Evolutionary conservation across 2,797 vertebrate species (phyloP), one percentile per base, ranked within the genome.

Genomic region (Eidolon dupreanum): DNA sequence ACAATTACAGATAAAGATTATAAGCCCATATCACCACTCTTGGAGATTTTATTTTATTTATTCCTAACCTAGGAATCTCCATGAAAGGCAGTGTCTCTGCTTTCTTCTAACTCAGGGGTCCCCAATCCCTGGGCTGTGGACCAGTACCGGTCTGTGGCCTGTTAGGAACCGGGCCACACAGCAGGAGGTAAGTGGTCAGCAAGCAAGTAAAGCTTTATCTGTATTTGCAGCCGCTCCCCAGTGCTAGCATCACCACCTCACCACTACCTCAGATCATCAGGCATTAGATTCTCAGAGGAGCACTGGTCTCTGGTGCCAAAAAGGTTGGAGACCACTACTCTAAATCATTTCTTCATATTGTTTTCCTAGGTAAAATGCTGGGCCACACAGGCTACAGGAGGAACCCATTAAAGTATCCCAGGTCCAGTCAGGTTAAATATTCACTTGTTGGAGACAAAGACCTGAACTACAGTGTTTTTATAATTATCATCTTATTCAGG

Each of bases 21-120:
- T 79, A 13, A 57, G 13, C 38, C 33, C 51, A 43, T 38, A 19
- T 78, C 24, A 89, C 31, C n/a, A 89, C 43, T 94, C 16, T 59
- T 85, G 28, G 33, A n/a, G 36, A 68, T 87, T 93, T 77, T 61
- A 57, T 89, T 75, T 46, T 90, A 65, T 82, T 46, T 92, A 74
- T 78, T 92, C 20, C 12, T 77, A 66, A 26, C n/a, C 41, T 22
- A 65, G 20, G 10, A 88, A 88, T 85, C 57, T 75, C 46, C 33
- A 61, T 71, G 86, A 89, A 93, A 73, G 59, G 26, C n/a, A 38
- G 11, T 74, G 28, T 63, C 4, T 71, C 59, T 95, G 24, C 78
- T 85, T 90, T 63, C 31, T 13, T 95, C 61, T 53, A 81, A 46
- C 49, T 73, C 55, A 65, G 15, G 15, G 49, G 13, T 49, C 15